Evolutionary conservation across 1,140 invertebrate genomes (phyloP).

Genomic region (Bombus superbus): DNA sequence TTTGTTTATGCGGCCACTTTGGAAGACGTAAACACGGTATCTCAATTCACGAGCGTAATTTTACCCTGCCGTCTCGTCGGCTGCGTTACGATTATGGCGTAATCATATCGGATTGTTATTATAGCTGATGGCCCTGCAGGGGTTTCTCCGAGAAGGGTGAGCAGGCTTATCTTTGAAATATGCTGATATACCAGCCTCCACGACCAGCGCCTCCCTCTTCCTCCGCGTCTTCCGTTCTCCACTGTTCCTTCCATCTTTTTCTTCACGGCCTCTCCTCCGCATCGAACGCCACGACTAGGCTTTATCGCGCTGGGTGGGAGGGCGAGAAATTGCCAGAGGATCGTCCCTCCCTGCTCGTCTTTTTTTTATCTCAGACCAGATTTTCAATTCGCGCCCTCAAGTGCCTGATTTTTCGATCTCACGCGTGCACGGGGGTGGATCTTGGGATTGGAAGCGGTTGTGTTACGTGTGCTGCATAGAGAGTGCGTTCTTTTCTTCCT

Average conservation of each 20-base stretch:
- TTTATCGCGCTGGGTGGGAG: conserved; percentile 64
- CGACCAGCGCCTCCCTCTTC: conserved; percentile 15
- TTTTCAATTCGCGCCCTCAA: conserved; percentile 64
- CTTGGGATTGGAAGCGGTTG: conserved; percentile 4
- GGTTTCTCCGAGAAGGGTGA: conserved; percentile 67
- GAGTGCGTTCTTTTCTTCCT: too few relatives aligned
- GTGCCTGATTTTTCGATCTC: conserved; percentile 50
- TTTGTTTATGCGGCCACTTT: conserved; percentile 82
- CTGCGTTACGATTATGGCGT: conserved; percentile 82
- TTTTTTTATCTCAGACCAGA: conserved; percentile 60
- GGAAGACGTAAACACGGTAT: conserved; percentile 82
- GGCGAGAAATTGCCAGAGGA: conserved; percentile 63
- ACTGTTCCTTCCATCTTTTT: conserved; percentile 36
- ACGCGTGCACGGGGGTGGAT: not conserved
- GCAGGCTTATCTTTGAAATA: conserved; percentile 83
- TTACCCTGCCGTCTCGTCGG: conserved; percentile 62
- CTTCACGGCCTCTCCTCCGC: conserved; percentile 16
- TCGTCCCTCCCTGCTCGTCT: conserved; percentile 24
- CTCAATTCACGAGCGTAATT: conserved; percentile 83
- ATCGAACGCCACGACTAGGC: conserved; percentile 31
- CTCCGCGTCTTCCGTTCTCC: conserved; percentile 7
- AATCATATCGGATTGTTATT: conserved; percentile 84
- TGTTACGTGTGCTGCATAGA: not conserved
- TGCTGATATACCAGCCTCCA: conserved; percentile 78
- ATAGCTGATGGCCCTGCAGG: conserved; percentile 80